Evolutionary conservation across 2,113 vertebrate genomes (phyloP).

Genomic region (Benitochromis conjunctus): DNA sequence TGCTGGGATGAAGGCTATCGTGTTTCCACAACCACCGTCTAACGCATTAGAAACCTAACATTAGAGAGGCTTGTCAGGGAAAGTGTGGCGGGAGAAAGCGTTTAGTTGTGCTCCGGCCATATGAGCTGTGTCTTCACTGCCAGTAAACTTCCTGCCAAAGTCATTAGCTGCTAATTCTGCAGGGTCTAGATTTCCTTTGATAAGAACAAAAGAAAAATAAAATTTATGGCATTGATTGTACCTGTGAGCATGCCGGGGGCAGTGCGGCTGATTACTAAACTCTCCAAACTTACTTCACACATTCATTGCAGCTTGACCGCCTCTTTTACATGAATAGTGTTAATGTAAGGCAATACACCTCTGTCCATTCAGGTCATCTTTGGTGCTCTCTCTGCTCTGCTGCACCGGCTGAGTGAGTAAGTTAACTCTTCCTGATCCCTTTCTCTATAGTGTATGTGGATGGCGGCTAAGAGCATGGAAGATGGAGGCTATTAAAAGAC

Average conservation of each 20-base stretch:
- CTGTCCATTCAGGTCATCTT: slow-evolving; percentile 45
- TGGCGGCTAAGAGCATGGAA: slow-evolving; percentile 5
- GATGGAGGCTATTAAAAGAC: slow-evolving; percentile 45
- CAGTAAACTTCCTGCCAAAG: slow-evolving; percentile 21
- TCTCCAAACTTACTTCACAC: neutral
- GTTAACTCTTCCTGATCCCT: slow-evolving; percentile 46
- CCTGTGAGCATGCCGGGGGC: neutral
- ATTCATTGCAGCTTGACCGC: slow-evolving; percentile 4
- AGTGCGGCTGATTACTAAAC: neutral
- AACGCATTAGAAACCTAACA: neutral
- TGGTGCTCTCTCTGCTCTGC: slow-evolving; percentile 41
- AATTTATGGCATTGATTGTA: neutral
- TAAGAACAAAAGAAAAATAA: slow-evolving; percentile 13
- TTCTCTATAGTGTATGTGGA: neutral
- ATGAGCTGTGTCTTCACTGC: slow-evolving; percentile 6
- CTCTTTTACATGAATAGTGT: slow-evolving; percentile 33
- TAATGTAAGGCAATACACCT: slow-evolving; percentile 58
- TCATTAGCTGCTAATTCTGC: slow-evolving; percentile 42
- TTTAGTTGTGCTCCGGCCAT: slow-evolving; percentile 10
- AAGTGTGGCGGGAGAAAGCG: slow-evolving; percentile 4
- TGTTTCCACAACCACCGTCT: neutral
- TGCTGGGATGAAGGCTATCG: neutral
- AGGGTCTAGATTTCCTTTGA: slow-evolving; percentile 29
- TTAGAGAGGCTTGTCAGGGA: neutral
- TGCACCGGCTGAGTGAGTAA: slow-evolving; percentile 43